Evolutionary conservation across 2,113 vertebrate species (phyloP), one percentile per base, ranked within the genome.

Genomic region (Salvelinus alpinus): DNA sequence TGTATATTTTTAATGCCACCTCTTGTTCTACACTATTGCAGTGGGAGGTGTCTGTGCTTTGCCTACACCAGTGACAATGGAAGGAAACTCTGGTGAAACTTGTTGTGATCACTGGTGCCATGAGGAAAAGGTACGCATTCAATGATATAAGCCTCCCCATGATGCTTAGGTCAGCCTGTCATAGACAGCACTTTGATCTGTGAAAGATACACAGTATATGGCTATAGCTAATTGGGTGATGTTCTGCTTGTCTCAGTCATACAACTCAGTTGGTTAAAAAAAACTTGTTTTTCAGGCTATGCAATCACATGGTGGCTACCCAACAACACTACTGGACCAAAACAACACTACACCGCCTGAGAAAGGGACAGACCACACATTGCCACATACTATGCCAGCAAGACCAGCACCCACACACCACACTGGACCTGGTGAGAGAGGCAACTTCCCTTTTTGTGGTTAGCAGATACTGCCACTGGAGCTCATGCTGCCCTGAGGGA

Each of bases 381-480:
- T 14, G 16, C 80, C 82, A 86, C 80, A 79, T 76, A 69, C 44
- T 72, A 57, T 62, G 48, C 79, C 87, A 78, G 75, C 78, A 72
- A 80, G 66, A 73, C 79, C 79, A 80, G 77, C 80, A 71, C 12
- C 47, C 66, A 89, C 79, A 84, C 78, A 81, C 70, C 38, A 62
- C 57, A 64, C 78, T 74, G 77, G 73, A 78, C 71, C 82, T 77
- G 79, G 73, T 47, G 85, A 84, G 83, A 91, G 87, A 70, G 92
- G 92, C 92, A 85, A 94, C 92, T 94, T 93, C 92, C 78, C 90
- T 93, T 93, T 93, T 90, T 72, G 25, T 83, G 84, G 83, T 85
- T 82, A 84, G 34, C 70, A 83, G 80, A 92, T 78, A 86, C 72
- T 84, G 90, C 91, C 89, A 83, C 82, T 77, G 77, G 71, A 80